A percentile compares a stretch with the other conserved stretches of the same genome.
Evolutionary conservation across 1,140 invertebrate species (phyloP).

Genomic region (Laupala kohalensis): DNA sequence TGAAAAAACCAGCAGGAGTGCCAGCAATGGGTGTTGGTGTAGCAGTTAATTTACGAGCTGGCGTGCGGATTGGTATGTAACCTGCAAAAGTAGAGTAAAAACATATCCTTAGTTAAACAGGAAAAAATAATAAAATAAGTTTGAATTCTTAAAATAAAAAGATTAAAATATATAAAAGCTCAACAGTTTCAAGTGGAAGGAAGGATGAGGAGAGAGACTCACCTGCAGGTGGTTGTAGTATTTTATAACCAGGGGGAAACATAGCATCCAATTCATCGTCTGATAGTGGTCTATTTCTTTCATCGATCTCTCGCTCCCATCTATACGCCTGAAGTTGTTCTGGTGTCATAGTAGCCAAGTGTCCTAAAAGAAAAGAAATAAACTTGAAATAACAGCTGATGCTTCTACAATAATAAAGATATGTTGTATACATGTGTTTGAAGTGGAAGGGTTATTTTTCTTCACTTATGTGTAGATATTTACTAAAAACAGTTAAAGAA

Average conservation of each 20-base stretch:
- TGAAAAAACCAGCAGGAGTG: slow-evolving; percentile 91
- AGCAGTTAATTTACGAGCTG: slow-evolving; percentile 89
- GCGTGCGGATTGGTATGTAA: slow-evolving; percentile 94
- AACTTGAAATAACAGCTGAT: too few relatives aligned
- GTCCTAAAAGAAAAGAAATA: slow-evolving; percentile 32
- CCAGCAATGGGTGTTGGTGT: slow-evolving; percentile 94
- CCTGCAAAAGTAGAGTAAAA: slow-evolving; percentile 29
- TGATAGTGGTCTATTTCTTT: slow-evolving; percentile 85
- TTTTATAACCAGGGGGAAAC: slow-evolving; percentile 97
- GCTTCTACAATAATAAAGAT: too few relatives aligned
- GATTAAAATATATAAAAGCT: neutral
- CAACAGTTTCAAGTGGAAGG: neutral
- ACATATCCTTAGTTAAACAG: neutral
- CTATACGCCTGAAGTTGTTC: slow-evolving; percentile 96
- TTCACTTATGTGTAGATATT: too few relatives aligned
- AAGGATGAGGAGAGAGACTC: too few relatives aligned
- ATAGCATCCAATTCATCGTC: slow-evolving; percentile 96
- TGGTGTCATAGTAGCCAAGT: slow-evolving; percentile 94
- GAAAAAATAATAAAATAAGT: neutral
- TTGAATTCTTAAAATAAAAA: neutral
- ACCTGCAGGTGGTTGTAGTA: slow-evolving; percentile 86
- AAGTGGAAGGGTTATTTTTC: too few relatives aligned
- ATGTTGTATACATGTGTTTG: too few relatives aligned
- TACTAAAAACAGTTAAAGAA: too few relatives aligned
- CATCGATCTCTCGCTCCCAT: slow-evolving; percentile 99